Base-by-base conservation (phyloP, 2,113 vertebrate genomes). In the Rhabdornis inornatus region DNA sequence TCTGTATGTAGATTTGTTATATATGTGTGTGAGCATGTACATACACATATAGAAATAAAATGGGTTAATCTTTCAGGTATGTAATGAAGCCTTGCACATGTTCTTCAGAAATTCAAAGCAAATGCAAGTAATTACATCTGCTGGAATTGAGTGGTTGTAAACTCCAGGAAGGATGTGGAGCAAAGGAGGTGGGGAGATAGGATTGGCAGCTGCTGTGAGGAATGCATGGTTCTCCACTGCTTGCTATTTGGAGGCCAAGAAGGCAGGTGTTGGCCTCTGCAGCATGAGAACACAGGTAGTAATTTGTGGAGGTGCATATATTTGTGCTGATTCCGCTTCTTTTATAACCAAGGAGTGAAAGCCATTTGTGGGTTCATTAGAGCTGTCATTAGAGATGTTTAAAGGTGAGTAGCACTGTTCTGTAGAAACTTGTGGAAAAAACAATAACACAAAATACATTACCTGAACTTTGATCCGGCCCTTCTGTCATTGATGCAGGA, bases 371-470 rank as follows among this genome's bases (percentile, higher is more conserved):
- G 8, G 14, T 42, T 70, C 15, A 20, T 82, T 52, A 40, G 33
- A 13, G 1, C 37, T 85, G 17, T 42, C 22, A 39, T 63, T 52
- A 47, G 82, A 82, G 18, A 11, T 13, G 7, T 79, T 71, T 56
- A 64, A 75, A 85, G 65, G n/a, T 59, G 7, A 79, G 4, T 44
- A 80, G 18, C 15, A 60, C 19, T 42, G 13, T 52, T 88, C 19
- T 63, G 4, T 28, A 49, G n/a, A 57, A 81, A 69, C 8, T 2
- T 24, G 33, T 8, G 7, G 3, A 5, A 24, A 25, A 35, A n/a
- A 19, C 33, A 60, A 1, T 25, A 19, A 21, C 12, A 31, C 9
- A 45, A 24, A 71, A 50, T 11, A 22, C 0, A 0, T 42, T 64
- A 25, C 27, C 20, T 47, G 64, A 52, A 39, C 49, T 85, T 68